These are phyloP conservation scores for Oxytorus armatus DNA, from an alignment of 2,888 invertebrate species.

Conservation along the genomic window DNA sequence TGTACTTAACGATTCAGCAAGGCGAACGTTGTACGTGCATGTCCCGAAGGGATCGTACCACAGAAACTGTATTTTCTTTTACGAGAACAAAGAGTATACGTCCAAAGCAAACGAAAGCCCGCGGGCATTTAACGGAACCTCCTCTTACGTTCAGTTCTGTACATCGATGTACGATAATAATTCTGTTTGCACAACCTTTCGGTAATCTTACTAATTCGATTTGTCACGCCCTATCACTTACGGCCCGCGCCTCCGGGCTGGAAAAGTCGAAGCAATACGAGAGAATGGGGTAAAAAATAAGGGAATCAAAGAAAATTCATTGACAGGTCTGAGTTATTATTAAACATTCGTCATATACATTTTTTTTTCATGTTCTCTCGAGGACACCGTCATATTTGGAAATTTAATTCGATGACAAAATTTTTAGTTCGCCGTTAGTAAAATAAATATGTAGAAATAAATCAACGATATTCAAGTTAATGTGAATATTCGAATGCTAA, in stretches of 20 bases:
- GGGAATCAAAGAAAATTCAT: constrained; percentile 12
- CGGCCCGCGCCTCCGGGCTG: constrained; percentile 35
- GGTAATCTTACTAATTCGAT: constrained; percentile 82
- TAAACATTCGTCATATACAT: constrained; percentile 32
- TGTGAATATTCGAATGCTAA: no score
- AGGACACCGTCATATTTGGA: no score
- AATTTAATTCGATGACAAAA: no score
- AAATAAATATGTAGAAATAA: no score
- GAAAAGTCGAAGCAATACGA: constrained; percentile 18
- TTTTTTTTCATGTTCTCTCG: constrained; percentile 1
- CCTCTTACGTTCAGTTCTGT: constrained; percentile 67
- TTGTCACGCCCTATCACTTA: constrained; percentile 75
- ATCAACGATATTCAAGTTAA: no score
- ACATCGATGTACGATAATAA: constrained; percentile 70
- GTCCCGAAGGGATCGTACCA: constrained; percentile 61
- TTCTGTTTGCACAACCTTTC: constrained; percentile 80
- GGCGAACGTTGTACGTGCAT: constrained; percentile 71
- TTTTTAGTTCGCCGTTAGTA: no score
- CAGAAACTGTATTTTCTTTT: constrained; percentile 51
- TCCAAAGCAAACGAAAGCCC: constrained; percentile 59
- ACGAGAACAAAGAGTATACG: constrained; percentile 20
- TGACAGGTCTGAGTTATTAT: constrained; percentile 31
- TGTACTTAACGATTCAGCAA: constrained; percentile 77
- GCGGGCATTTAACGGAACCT: constrained; percentile 36
- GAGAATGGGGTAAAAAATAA: constrained; percentile 2